phyloP scores from a whole-genome alignment of 2,797 vertebrate genomes.

The Thripadectes ignobilis region DNA sequence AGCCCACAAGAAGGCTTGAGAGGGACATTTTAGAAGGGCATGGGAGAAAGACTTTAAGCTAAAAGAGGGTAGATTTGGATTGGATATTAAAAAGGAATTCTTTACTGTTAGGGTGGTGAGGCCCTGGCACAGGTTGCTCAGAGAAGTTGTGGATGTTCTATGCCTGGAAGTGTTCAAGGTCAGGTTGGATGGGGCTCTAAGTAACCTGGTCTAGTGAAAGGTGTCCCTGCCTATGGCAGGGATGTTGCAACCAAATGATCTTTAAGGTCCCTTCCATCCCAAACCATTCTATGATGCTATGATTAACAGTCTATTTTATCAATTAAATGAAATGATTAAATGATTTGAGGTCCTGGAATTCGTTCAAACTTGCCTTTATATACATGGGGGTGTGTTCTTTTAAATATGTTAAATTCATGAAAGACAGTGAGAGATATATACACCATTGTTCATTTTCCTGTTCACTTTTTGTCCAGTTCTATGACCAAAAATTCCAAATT shows the following conservation, averaged over 20 bases:
- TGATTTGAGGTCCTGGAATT: not conserved
- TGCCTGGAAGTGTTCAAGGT: not conserved
- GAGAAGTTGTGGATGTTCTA: not conserved
- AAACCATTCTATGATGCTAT: not conserved
- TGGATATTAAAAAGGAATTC: not conserved
- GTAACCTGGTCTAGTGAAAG: not conserved
- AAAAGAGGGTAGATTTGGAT: not conserved
- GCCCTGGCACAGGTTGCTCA: not conserved
- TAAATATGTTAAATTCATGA: not conserved
- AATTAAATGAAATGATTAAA: not conserved
- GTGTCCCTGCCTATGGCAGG: not conserved
- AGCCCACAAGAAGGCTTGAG: not conserved
- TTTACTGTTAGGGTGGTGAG: not conserved
- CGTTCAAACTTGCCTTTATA: not conserved
- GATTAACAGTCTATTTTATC: not conserved
- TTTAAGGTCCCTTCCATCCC: not conserved
- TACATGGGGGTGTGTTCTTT: not conserved
- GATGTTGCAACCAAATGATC: too few species aligned
- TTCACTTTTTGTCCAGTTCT: not conserved
- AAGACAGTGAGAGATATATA: not conserved
- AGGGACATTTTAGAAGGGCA: not conserved
- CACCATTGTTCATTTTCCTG: rapidly evolving
- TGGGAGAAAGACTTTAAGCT: not conserved
- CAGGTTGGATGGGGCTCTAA: not conserved
- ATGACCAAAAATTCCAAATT: not conserved